Percentiles rank a stretch among this genome's conserved stretches.
phyloP scores from a whole-genome alignment of 2,888 invertebrate genomes.

The Leptarthrus brevirostris region DNA sequence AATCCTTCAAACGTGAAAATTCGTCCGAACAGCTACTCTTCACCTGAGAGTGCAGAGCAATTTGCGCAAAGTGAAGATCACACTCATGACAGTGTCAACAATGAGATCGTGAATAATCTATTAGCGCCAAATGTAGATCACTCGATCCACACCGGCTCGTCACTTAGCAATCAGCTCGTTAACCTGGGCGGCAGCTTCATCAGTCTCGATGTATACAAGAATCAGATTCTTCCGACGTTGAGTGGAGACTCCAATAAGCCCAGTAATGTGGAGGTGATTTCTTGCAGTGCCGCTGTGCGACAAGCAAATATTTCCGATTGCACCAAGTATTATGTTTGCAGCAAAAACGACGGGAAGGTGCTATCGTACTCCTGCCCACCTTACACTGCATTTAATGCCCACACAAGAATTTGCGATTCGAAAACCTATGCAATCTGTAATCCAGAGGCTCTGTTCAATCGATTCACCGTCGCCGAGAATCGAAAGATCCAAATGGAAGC shows the following conservation, averaged over 20 bases:
- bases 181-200: slow-evolving; percentile 63
- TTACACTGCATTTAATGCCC: slow-evolving; percentile 68
- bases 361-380: slow-evolving; percentile 68
- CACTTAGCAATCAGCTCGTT: slow-evolving; percentile 57
- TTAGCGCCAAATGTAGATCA: slow-evolving; percentile 42
- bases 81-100: slow-evolving; percentile 34
- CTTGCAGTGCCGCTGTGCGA: slow-evolving; percentile 67
- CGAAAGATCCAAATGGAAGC: slow-evolving; percentile 63
- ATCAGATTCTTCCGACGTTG: slow-evolving; percentile 60
- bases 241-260: background rate
- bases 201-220: slow-evolving; percentile 63
- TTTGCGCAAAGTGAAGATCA: slow-evolving; percentile 56
- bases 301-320: slow-evolving; percentile 69
- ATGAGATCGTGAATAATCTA: slow-evolving; percentile 52
- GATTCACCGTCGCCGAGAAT: slow-evolving; percentile 61
- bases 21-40: slow-evolving; percentile 63
- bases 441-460: slow-evolving; percentile 57
- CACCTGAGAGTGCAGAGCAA: slow-evolving; percentile 60
- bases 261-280: slow-evolving; percentile 63
- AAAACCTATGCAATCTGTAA: slow-evolving; percentile 64
- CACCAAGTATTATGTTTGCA: slow-evolving; percentile 68
- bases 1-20: slow-evolving; percentile 60
- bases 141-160: slow-evolving; percentile 4
- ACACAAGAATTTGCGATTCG: slow-evolving; percentile 67
- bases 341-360: slow-evolving; percentile 65